These are phyloP conservation scores for Apis laboriosa DNA, from an alignment of 1,140 invertebrate genomes.

Conservation along the genomic window DNA sequence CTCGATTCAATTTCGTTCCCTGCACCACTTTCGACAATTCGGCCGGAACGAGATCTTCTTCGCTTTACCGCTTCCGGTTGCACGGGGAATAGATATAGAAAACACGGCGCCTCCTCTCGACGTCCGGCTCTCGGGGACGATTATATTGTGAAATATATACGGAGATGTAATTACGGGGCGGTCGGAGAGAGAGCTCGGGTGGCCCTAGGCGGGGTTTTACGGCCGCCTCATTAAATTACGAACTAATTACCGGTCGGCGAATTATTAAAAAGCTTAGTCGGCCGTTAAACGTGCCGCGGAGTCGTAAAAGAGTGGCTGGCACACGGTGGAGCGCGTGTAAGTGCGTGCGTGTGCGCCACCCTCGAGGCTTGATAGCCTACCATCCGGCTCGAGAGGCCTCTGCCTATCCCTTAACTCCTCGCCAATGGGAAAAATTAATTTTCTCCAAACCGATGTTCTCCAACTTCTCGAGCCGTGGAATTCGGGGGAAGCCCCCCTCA, in stretches of 20 bases:
- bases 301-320: constrained; percentile 66
- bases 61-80: constrained; percentile 10
- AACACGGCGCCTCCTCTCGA: constrained; percentile 9
- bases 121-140: constrained; percentile 41
- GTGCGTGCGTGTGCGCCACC: constrained; percentile 1
- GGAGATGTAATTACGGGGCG: constrained; percentile 73
- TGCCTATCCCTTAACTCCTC: not conserved
- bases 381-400: constrained; percentile 7
- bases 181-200: constrained; percentile 58
- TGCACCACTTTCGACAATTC: not conserved
- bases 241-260: constrained; percentile 77
- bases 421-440: constrained; percentile 29
- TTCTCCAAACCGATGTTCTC: constrained; percentile 7
- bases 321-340: constrained; percentile 6
- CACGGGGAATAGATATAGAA: constrained; percentile 42
- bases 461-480: not conserved
- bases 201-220: constrained; percentile 67
- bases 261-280: constrained; percentile 79
- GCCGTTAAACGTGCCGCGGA: constrained; percentile 71
- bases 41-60: not conserved
- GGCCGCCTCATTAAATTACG: constrained; percentile 79
- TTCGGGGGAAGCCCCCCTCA: not conserved
- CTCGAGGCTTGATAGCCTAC: constrained; percentile 19
- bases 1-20: too few relatives aligned
- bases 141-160: constrained; percentile 76